Evolutionary conservation across 1,140 invertebrate genomes (phyloP), one percentile per base, ranked within the genome.

Genomic region (Drosophila sucinea): DNA sequence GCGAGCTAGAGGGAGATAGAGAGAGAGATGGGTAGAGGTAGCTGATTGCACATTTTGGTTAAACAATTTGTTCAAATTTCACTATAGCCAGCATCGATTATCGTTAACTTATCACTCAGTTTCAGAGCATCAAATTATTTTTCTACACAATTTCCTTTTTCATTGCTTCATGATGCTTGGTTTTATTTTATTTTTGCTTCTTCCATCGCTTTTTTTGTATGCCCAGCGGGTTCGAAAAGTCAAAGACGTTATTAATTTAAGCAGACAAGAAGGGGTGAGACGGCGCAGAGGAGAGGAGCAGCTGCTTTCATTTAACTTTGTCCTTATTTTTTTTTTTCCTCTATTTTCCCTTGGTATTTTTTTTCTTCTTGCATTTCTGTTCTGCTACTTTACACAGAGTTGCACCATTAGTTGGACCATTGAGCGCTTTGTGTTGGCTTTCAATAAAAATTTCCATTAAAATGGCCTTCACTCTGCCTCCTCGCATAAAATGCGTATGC

Each of bases 401-500:
- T 44, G 66, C 61, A 84, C 82, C 82, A 86, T 86, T 86, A 87
- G 83, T 84, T 77, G 76, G 83, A 71, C 82, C 83, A 87, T 86
- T 87, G 83, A 86, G 79, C 83, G 79, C 83, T 87, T 86, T 86
- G 82, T 87, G 82, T 87, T 86, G 82, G 82, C 82, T 86, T 86
- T 87, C 82, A 86, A 87, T 86, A 86, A 86, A 86, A 87, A 87
- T 86, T 87, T 86, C 82, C 82, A 86, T 82, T 86, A 82, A 86
- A 86, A 79, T 86, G 68, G 40, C 47, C 60, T 47, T 41, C 61
- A 54, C 65, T 47, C 8, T 11, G 25, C 35, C 30, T 72, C 64
- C 51, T 81, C 68, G 75, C 82, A 86, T 83, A 77, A 87, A 86
- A 87, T 87, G 82, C 83, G 83, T 86, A 77, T 86, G 83, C 82